Percentiles rank a stretch among this genome's conserved stretches.
phyloP scores from a whole-genome alignment of 2,797 vertebrate species.

The Thunnus albacares region DNA sequence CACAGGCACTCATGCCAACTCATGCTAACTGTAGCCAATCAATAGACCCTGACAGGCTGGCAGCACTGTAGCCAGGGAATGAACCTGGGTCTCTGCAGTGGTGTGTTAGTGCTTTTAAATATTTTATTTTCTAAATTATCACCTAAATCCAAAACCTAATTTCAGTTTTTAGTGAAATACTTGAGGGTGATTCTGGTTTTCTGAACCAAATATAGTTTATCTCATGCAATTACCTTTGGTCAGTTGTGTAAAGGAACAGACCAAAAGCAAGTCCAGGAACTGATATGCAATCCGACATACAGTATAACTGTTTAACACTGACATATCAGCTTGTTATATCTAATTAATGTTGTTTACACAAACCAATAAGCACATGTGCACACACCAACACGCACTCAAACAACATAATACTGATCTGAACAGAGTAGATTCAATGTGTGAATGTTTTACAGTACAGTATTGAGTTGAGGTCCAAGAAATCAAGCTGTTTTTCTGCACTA shows the following conservation, averaged over 20 bases:
- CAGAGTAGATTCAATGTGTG: neutral
- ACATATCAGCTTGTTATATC: neutral
- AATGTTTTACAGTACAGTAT: neutral
- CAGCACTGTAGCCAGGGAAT: conserved; percentile 1
- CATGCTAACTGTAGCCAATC: conserved; percentile 8
- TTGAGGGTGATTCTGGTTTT: neutral
- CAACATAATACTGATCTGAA: conserved; percentile 11
- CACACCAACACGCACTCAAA: conserved; percentile 3
- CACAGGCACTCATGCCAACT: neutral
- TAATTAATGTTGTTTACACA: conserved; percentile 18
- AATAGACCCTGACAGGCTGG: neutral
- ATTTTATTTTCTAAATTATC: too few species aligned
- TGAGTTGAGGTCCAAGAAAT: neutral
- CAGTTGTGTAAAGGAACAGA: neutral
- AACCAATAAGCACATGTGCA: conserved; percentile 11
- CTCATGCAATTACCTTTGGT: neutral
- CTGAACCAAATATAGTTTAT: neutral
- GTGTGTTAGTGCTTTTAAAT: neutral
- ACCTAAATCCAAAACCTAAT: neutral
- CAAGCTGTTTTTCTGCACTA: conserved; percentile 28
- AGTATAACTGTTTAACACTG: neutral
- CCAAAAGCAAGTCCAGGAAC: neutral
- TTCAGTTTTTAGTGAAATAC: neutral
- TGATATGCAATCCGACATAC: neutral
- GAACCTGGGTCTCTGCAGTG: conserved; percentile 5